Conservation (phyloP, 2,888 invertebrate genomes). For the Zygothrica quintamaculata region DNA sequence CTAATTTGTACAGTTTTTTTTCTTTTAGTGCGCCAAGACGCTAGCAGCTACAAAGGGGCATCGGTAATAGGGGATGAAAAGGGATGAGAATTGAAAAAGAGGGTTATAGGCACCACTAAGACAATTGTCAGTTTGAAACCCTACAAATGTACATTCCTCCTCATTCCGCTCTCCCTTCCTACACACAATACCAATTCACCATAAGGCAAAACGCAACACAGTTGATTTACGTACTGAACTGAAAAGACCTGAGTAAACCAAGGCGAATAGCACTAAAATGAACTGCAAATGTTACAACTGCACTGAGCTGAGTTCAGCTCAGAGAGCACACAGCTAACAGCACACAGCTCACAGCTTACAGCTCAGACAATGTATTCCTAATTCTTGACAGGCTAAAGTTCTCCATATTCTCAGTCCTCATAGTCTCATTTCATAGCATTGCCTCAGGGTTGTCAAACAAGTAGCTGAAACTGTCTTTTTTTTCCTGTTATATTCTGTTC, state of each 20-base stretch:
- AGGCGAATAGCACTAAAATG: slow-evolving; percentile 26
- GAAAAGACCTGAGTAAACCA: slow-evolving; percentile 19
- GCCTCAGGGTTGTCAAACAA: slow-evolving; percentile 21
- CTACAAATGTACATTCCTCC: slow-evolving; percentile 31
- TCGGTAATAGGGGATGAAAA: not conserved
- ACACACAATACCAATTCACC: slow-evolving; percentile 4
- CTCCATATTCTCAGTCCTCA: not conserved
- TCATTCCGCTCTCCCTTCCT: not conserved
- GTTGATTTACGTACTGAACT: slow-evolving; percentile 61
- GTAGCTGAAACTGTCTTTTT: slow-evolving; percentile 24
- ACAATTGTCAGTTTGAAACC: slow-evolving; percentile 42
- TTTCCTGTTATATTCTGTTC: not conserved
- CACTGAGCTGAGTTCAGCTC: slow-evolving; percentile 9
- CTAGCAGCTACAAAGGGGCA: slow-evolving; percentile 31
- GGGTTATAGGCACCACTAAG: slow-evolving; percentile 12
- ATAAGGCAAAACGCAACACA: slow-evolving; percentile 44
- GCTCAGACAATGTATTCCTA: slow-evolving; percentile 71
- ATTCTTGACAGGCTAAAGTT: slow-evolving; percentile 50
- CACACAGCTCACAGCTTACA: slow-evolving; percentile 25
- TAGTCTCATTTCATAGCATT: not conserved
- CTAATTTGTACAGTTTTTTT: slow-evolving; percentile 43
- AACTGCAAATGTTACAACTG: slow-evolving; percentile 28
- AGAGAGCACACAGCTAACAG: slow-evolving; percentile 14
- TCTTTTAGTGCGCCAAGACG: slow-evolving; percentile 36
- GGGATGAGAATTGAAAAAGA: slow-evolving; percentile 17